Base-by-base conservation (phyloP, 2,888 invertebrate species). In the Taphrorychus bicolor region DNA sequence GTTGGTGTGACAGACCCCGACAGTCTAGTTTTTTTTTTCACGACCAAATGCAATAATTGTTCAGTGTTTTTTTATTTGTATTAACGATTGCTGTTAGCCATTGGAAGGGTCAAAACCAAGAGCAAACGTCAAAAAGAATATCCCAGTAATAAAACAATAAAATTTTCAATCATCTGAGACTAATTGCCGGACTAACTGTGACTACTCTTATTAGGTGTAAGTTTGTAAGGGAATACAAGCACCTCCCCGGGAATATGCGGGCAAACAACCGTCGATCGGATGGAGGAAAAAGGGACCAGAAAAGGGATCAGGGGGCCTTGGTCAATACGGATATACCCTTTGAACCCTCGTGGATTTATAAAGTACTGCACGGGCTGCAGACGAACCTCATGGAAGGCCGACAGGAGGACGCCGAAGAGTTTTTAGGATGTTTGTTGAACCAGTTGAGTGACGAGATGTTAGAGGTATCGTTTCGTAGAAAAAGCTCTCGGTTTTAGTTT, bases 401-500 rank as follows among this genome's bases (percentile, higher is more conserved):
- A 17, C 98, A 98, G 82, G 97, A 98, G 80, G 98, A 98, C 83
- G 98, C 98, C 0, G 98, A 98, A 82, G 98, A 98, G 81, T 97
- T 98, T 83, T 87, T 98, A 1, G 93, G 95, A 5, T 95, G 93
- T 80, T 86, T 98, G 70, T 86, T 98, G 19, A 98, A 97, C 83
- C 94, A 94, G 21, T 87, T 98, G 62, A 97, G 97, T 79, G 98
- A 98, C 82, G 98, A 98, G 85, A 97, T 98, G 95, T 86, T 95
- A 2, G 94, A 95, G 86, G 92, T 94, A 76, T 79, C n/a, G n/a
- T n/a, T n/a, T n/a, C n/a, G 32, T 23, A 45, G 7, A 2, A 32
- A n/a, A n/a, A n/a, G n/a, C n/a, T n/a, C n/a, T n/a, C n/a, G n/a
- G n/a, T 32, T 32, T 32, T 3, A 32, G 32, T 32, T 32, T 24